Base-by-base conservation (phyloP, 2,888 invertebrate species). In the Thyatira batis region DNA sequence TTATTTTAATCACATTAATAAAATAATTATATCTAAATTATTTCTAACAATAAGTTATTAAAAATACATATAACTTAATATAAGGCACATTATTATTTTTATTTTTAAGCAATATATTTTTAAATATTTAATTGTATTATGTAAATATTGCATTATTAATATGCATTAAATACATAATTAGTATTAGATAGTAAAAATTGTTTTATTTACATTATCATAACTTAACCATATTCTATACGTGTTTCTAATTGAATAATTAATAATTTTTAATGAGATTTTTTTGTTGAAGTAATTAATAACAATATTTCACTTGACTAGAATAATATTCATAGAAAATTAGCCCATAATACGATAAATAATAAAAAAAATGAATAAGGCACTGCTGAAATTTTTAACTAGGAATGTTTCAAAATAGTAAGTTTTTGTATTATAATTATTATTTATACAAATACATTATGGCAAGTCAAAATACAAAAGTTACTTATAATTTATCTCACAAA, bases 141-240 rank as follows among this genome's bases (percentile, higher is more conserved):
- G 82, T 85, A 84, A 78, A 82, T 80, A 78, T 74, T 79, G 53
- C 71, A 73, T 60, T 64, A 54, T 54, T 52, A 45, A 33, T 44
- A 55, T 33, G 45, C 54, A 54, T 55, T 53, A 65, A 61, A 54
- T 51, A 69, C 60, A 61, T 52, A 61, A 60, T 39, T 60, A 63
- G 50, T 55, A 62, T 61, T 53, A 58, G 49, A 17, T 2, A 39
- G 1, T 1, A n/a, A 30, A 20, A 30, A 49, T 49, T 30, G 13
- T 58, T 65, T 61, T 23, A 57, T 60, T 65, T 30, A n/a, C 21
- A 45, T 49, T 6, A 39, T 52, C 45, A 3, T 17, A 43, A 13
- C 17, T 17, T 17, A 4, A 11, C n/a, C n/a, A n/a, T n/a, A n/a
- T n/a, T n/a, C n/a, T n/a, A n/a, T n/a, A n/a, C n/a, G n/a, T n/a